These are phyloP conservation scores for Anoplius nigerrimus DNA, from an alignment of 2,888 invertebrate species.

Conservation along the genomic window DNA sequence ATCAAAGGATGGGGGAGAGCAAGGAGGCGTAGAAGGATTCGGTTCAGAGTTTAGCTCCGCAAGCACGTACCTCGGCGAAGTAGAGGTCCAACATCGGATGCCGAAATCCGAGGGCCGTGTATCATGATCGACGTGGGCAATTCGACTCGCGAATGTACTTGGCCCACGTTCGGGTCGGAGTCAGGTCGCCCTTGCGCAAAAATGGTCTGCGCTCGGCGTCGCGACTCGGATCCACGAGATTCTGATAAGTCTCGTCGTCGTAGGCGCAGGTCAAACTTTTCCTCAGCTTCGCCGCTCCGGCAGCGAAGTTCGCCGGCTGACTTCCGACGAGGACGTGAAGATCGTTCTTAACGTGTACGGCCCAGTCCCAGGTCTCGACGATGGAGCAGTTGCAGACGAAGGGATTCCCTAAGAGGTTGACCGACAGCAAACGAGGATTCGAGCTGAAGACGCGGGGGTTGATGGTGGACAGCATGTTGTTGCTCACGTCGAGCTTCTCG, in stretches of 20 bases:
- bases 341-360: constrained; percentile 80
- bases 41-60: constrained; percentile 20
- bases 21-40: background rate
- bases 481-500: constrained; percentile 80
- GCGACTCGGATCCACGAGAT: constrained; percentile 70
- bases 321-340: constrained; percentile 81
- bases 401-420: constrained; percentile 83
- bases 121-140: constrained; percentile 76
- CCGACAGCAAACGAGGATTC: constrained; percentile 79
- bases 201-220: constrained; percentile 75
- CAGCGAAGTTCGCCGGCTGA: constrained; percentile 80
- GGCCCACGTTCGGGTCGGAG: constrained; percentile 83
- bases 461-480: constrained; percentile 80
- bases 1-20: background rate
- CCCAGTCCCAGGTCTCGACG: constrained; percentile 85
- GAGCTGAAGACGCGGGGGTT: constrained; percentile 77
- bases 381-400: constrained; percentile 83
- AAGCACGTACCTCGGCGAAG: constrained; percentile 24
- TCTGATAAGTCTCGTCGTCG: constrained; percentile 76
- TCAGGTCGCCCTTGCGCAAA: constrained; percentile 78
- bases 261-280: constrained; percentile 81
- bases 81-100: constrained; percentile 50
- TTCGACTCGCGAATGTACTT: constrained; percentile 83
- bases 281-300: constrained; percentile 81
- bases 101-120: constrained; percentile 42